Conservation (phyloP, 2,797 vertebrate species). For the Esox masquinongy region DNA sequence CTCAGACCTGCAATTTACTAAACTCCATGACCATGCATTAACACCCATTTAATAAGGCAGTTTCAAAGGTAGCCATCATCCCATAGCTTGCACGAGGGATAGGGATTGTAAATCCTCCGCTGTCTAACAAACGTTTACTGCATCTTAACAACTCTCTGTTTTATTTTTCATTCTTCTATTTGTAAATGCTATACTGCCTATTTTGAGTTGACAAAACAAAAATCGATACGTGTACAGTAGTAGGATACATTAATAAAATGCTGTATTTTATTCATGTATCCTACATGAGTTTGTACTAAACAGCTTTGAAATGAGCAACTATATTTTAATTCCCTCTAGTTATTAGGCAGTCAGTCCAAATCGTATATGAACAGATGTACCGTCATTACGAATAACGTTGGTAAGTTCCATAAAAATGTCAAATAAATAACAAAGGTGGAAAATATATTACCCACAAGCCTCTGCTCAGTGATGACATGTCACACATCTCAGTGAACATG, state of each 20-base stretch:
- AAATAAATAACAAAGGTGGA: conserved; percentile 23
- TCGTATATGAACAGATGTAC: conserved; percentile 18
- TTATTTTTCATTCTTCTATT: background rate
- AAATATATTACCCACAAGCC: conserved; percentile 21
- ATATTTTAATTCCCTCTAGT: conserved; percentile 21
- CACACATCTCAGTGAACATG: conserved; percentile 1
- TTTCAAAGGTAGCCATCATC: background rate
- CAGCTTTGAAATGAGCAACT: conserved; percentile 18
- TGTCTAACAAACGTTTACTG: conserved; percentile 7
- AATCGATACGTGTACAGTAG: background rate
- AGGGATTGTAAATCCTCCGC: conserved; percentile 4
- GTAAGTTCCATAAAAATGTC: conserved; percentile 26
- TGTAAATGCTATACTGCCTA: background rate
- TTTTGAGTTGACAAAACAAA: background rate
- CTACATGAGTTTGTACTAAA: conserved; percentile 2
- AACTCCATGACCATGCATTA: conserved; percentile 12
- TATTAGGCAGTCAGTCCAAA: conserved; percentile 9
- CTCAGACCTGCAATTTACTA: conserved; percentile 13
- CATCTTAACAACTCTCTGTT: background rate
- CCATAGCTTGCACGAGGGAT: background rate
- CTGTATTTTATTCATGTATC: too few relatives aligned
- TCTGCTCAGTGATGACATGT: background rate
- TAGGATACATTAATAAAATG: background rate
- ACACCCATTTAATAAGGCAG: conserved; percentile 9
- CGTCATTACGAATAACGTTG: conserved; percentile 23